phyloP scores from a whole-genome alignment of 1,140 invertebrate species.

The Aphaenogaster floridana region DNA sequence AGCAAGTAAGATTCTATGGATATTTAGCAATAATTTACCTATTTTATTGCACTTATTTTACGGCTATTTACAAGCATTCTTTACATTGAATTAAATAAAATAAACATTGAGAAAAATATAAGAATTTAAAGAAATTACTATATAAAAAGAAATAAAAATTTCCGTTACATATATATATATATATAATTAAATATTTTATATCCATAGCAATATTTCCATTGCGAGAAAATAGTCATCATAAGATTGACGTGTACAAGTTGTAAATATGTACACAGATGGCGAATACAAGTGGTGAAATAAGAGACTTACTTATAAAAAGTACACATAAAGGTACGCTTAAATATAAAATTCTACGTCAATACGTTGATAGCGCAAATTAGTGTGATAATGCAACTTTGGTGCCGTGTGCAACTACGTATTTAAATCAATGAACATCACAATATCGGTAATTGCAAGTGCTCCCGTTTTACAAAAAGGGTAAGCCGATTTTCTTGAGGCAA shows the following conservation, averaged over 20 bases:
- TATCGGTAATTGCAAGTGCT: neutral
- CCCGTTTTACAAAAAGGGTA: neutral
- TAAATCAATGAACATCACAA: constrained; percentile 9
- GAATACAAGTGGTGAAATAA: constrained; percentile 8
- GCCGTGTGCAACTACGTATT: constrained; percentile 62
- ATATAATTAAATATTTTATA: constrained; percentile 85
- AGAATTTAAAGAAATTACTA: no score
- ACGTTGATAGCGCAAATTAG: neutral
- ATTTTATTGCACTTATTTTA: no score
- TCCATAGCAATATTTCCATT: neutral
- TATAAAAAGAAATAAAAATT: no score
- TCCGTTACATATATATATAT: no score
- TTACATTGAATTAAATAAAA: no score
- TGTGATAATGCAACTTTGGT: constrained; percentile 48
- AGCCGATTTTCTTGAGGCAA: neutral
- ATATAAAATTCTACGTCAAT: neutral
- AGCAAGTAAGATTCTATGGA: no score
- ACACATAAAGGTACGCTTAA: neutral
- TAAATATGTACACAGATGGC: constrained; percentile 16
- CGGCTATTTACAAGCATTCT: no score
- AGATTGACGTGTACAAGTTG: neutral
- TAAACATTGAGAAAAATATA: no score
- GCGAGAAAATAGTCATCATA: neutral
- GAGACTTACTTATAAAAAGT: neutral
- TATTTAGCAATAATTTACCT: no score